Evolutionary conservation across 2,113 vertebrate genomes (phyloP).

Genomic region (Takifugu flavidus): DNA sequence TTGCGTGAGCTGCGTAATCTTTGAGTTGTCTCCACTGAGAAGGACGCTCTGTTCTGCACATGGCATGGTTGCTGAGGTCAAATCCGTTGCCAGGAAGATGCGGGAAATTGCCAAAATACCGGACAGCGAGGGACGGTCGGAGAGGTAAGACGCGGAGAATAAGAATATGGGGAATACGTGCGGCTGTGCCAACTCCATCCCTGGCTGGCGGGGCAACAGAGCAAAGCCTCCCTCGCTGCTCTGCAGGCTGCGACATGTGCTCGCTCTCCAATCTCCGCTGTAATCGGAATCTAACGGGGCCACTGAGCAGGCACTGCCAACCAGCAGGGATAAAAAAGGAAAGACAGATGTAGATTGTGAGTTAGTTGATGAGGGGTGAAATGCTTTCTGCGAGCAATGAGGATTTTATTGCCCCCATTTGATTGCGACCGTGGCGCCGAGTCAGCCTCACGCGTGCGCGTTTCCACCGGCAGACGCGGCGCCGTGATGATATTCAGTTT

Average conservation of each 20-base stretch:
- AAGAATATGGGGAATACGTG: conserved; percentile 13
- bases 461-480: conserved; percentile 3
- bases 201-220: conserved; percentile 45
- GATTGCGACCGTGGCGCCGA: conserved; percentile 19
- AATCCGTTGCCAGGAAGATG: conserved; percentile 43
- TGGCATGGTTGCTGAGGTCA: conserved; percentile 36
- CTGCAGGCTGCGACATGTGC: conserved; percentile 62
- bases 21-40: conserved; percentile 16
- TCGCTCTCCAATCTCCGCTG: conserved; percentile 56
- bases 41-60: conserved; percentile 11
- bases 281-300: conserved; percentile 55
- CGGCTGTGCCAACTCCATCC: conserved; percentile 31
- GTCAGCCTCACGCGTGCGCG: neutral
- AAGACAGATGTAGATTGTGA: conserved; percentile 22
- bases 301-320: conserved; percentile 32
- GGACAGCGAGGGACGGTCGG: conserved; percentile 19
- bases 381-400: conserved; percentile 23
- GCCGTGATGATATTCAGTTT: neutral
- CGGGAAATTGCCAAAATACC: conserved; percentile 16
- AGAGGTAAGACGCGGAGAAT: conserved; percentile 7
- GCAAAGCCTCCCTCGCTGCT: conserved; percentile 24
- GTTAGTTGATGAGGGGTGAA: conserved; percentile 30
- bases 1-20: conserved; percentile 38
- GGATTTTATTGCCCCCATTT: conserved; percentile 25
- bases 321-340: conserved; percentile 28